Evolutionary conservation across 1,140 invertebrate genomes (phyloP).

Genomic region (Arion vulgaris): DNA sequence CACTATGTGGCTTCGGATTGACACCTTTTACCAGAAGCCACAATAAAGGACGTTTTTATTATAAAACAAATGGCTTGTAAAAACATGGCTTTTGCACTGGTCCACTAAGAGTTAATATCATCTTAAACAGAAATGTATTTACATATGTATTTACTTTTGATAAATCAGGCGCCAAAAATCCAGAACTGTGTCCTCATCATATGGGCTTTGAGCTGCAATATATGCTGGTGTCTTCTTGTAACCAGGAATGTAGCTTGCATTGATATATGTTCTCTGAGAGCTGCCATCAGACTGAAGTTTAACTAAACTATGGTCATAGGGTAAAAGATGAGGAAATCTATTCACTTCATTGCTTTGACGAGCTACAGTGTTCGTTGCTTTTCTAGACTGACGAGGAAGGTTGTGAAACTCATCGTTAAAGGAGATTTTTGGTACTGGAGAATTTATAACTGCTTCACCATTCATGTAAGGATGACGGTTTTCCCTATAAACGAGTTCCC

Average conservation of each 20-base stretch:
- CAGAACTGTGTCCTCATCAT: constrained; percentile 64
- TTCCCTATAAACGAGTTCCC: constrained; percentile 51
- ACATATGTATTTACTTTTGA: constrained; percentile 47
- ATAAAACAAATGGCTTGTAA: too few relatives aligned
- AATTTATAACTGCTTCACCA: constrained; percentile 27
- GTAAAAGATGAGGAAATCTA: constrained; percentile 66
- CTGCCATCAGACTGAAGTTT: constrained; percentile 50
- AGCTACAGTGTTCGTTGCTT: constrained; percentile 50
- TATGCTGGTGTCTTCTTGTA: constrained; percentile 58
- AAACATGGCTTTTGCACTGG: too few relatives aligned
- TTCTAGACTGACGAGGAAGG: constrained; percentile 52
- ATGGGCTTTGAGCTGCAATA: constrained; percentile 71
- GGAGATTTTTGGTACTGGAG: constrained; percentile 46
- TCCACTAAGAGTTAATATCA: too few relatives aligned
- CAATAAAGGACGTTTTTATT: too few relatives aligned
- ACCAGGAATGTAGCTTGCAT: constrained; percentile 81
- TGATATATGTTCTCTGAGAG: constrained; percentile 89
- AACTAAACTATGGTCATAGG: constrained; percentile 69
- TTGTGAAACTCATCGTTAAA: constrained; percentile 67
- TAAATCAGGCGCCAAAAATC: constrained; percentile 71
- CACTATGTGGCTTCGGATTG: too few relatives aligned
- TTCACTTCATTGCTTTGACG: constrained; percentile 57
- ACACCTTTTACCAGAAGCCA: too few relatives aligned
- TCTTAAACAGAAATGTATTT: background rate
- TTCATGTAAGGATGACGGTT: constrained; percentile 37